Base-by-base conservation (phyloP, 1,140 invertebrate species). In the Orius insidiosus region DNA sequence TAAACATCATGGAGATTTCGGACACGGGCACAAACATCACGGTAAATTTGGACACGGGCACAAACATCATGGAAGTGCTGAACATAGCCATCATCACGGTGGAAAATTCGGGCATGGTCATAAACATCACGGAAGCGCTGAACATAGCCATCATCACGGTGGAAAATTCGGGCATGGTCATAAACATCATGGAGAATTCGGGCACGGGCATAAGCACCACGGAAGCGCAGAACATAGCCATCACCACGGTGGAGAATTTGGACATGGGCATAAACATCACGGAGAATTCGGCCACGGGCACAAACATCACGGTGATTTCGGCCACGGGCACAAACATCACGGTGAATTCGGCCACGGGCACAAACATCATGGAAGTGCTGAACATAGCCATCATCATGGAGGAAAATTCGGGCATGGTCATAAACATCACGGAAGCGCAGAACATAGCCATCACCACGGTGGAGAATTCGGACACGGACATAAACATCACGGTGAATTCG, bases 1-100 rank as follows among this genome's bases (percentile, higher is more conserved):
- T 24, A 49, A 49, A 33, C 47, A 49, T 33, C 47, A 49, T 14
- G 47, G 47, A 15, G n/a, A 44, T 19, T 44, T 45, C 24, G 47
- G 42, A 1, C 47, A 49, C 32, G 42, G 42, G 8, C 47, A 49
- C 41, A 44, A 49, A 24, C 47, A 49, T 19, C 18, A 34, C 14
- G 47, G 47, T 14, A 41, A 44, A 19, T 15, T 18, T 33, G 47
- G 34, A 10, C 47, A 49, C 32, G 34, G 42, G 8, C 47, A 49
- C 41, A 49, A 49, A 38, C 47, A 49, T 33, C 38, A 49, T 30
- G 47, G 47, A 31, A 41, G 44, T 19, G 30, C 32, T 11, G 47
- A 40, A 10, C 47, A 49, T 16, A 34, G 42, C n/a, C 47, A 49
- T 30, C 43, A 49, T 31, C 47, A 49, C 41, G 11, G 37, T 9